Evolutionary conservation across 2,888 invertebrate genomes (phyloP).

Genomic region (Cheiracanthium punctorium): DNA sequence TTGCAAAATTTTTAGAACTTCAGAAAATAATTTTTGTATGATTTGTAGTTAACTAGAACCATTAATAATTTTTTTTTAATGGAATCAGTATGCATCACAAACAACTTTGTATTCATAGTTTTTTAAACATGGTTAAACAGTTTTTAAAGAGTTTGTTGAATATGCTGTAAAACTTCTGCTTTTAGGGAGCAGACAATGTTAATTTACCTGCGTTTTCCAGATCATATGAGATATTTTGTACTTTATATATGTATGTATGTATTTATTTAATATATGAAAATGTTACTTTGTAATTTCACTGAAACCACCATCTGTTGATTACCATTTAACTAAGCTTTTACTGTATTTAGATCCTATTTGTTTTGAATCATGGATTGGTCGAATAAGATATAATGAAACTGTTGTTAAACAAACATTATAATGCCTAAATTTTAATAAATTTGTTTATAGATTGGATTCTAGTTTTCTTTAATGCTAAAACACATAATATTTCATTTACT

Average conservation of each 20-base stretch:
- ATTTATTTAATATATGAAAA: background rate
- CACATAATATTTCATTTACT: no score
- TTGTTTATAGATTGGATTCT: conserved; percentile 7
- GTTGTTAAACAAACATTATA: conserved; percentile 5
- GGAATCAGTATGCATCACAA: background rate
- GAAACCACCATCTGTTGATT: background rate
- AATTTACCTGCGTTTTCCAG: background rate
- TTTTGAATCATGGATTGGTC: conserved; percentile 1
- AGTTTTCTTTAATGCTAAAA: no score
- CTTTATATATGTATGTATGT: background rate
- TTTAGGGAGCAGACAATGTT: background rate
- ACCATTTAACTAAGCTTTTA: conserved; percentile 15
- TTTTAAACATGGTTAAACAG: background rate
- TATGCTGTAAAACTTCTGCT: background rate
- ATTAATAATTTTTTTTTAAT: background rate
- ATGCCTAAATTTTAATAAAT: conserved; percentile 17
- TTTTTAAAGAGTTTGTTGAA: background rate
- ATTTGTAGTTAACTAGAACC: background rate
- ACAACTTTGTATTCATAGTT: background rate
- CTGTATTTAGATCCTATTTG: conserved; percentile 4
- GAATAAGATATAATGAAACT: conserved; percentile 1
- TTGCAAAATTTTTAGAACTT: background rate
- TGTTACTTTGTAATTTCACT: background rate
- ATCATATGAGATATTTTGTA: background rate
- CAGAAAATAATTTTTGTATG: background rate